Evolutionary conservation across 1,140 invertebrate species (phyloP).

Genomic region (Chymomyza costata): DNA sequence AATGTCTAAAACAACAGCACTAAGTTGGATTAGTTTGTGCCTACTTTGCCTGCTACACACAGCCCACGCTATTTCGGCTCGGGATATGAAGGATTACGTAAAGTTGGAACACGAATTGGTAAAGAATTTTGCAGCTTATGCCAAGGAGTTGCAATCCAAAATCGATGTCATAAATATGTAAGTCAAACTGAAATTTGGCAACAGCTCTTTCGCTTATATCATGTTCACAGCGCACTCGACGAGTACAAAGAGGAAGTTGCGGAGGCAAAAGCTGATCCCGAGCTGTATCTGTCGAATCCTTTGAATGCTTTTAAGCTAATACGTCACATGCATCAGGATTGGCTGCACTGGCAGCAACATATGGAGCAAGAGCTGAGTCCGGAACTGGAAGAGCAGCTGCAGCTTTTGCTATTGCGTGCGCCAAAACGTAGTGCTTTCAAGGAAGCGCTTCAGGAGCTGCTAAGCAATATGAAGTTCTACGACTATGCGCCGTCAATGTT

Average conservation of each 20-base stretch:
- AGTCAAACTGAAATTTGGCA: background rate
- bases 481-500: background rate
- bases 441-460: conserved; percentile 9
- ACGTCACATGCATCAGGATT: conserved; percentile 53
- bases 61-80: too few relatives aligned
- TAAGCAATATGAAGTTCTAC: conserved; percentile 28
- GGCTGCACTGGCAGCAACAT: conserved; percentile 40
- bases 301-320: conserved; percentile 47
- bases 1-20: too few relatives aligned
- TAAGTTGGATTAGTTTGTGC: too few relatives aligned
- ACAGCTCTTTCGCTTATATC: background rate
- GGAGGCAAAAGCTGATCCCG: conserved; percentile 83
- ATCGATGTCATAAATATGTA: conserved; percentile 31
- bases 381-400: conserved; percentile 4
- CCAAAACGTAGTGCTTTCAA: background rate
- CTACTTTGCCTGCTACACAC: too few relatives aligned
- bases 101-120: conserved; percentile 23
- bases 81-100: conserved; percentile 1
- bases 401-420: conserved; percentile 10
- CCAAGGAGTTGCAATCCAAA: conserved; percentile 21
- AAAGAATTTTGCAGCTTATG: conserved; percentile 27
- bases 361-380: conserved; percentile 27
- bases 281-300: conserved; percentile 49
- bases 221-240: conserved; percentile 22
- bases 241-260: conserved; percentile 81